These are phyloP conservation scores for Bos indicus DNA, from an alignment of 2,113 vertebrate species.

Conservation along the genomic window DNA sequence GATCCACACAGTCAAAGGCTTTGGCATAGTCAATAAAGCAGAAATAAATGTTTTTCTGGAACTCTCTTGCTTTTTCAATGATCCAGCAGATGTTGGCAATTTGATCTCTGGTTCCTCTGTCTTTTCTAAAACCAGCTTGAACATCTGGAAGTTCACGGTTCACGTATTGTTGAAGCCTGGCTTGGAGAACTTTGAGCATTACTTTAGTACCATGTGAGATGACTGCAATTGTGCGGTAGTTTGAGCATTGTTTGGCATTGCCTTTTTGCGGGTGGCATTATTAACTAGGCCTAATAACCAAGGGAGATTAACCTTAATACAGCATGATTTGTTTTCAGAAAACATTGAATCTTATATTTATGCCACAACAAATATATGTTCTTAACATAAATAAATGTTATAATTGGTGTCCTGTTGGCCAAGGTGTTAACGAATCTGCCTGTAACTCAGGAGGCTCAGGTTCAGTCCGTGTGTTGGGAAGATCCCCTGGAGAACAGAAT, in stretches of 20 bases:
- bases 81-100: background rate
- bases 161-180: accelerated
- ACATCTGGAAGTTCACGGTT: background rate
- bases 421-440: background rate
- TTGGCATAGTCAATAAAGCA: background rate
- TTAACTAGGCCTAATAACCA: background rate
- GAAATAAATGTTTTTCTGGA: background rate
- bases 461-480: background rate
- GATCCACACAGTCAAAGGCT: background rate
- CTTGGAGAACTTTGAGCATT: background rate
- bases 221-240: background rate
- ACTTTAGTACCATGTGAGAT: background rate
- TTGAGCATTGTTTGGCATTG: background rate
- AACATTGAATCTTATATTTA: background rate
- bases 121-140: background rate
- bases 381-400: background rate
- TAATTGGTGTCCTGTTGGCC: background rate
- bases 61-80: background rate
- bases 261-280: background rate
- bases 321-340: background rate
- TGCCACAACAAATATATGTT: background rate
- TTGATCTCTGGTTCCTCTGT: background rate
- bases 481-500: background rate
- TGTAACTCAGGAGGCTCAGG: background rate
- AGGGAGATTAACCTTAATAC: background rate